Base-by-base conservation (phyloP, 1,140 invertebrate species). In the Drosophila sp. region DNA sequence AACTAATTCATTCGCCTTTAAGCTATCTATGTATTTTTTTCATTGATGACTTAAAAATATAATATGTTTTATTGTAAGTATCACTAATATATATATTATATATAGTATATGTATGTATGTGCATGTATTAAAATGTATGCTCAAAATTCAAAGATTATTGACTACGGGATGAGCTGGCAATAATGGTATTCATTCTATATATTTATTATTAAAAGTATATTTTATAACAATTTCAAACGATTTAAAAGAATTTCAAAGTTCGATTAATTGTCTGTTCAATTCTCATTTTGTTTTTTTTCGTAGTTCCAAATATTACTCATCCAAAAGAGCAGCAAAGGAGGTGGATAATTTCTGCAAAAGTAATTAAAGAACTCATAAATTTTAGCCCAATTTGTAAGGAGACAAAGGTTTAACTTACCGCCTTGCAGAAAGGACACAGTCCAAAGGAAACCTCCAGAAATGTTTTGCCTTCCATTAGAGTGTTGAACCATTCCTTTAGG, bases 401-500 rank as follows among this genome's bases (percentile, higher is more conserved):
- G 40, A 38, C 1, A 0, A 7, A 58, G 29, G 57, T 60, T 4
- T 1, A 4, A 41, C 77, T 78, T 63, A 92, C 91, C 41, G 82
- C 75, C 65, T 92, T 92, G 60, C 91, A 92, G 50, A 86, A 92
- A 1, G 91, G 91, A 29, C 91, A 92, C 3, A 65, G 4, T 0
- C 90, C 91, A 63, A 91, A 90, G 1, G 86, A 74, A 3, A 91
- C 77, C 25, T 85, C 77, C 5, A 92, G 56, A 67, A 91, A 92
- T 1, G 80, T 82, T 65, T 81, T 91, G 0, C 80, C 86, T 0
- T 90, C 86, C 32, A 83, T 60, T 1, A 90, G 60, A 3, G 90
- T 91, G 25, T 80, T 72, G n/a, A 92, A 92, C 91, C 91, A 92
- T 68, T 91, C 76, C 50, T 81, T 79, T 1, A 92, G 56, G 30